Evolutionary conservation across 2,888 invertebrate genomes (phyloP), one percentile per base, ranked within the genome.

Genomic region (Mesoligia furuncula): DNA sequence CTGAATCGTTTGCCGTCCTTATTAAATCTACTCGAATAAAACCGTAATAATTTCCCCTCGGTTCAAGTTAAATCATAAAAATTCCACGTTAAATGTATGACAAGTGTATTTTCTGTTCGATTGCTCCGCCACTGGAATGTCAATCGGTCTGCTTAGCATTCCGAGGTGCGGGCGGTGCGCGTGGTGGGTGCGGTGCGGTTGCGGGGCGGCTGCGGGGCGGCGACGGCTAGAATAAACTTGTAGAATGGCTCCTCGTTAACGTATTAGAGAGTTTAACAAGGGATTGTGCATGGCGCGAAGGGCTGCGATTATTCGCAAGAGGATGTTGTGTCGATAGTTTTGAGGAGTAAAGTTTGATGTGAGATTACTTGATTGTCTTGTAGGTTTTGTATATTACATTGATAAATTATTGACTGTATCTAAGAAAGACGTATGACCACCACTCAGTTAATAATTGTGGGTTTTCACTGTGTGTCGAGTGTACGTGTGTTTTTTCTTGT

Each of bases 91-190:
- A 93, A 94, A 94, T 94, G 92, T 94, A 92, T 93, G 95, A 95
- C 95, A 96, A 95, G 95, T 95, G 94, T 95, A 95, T 95, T 95
- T 95, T 94, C 94, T 93, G 91, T 91, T 92, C 93, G 94, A 95
- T 95, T 92, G 94, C 90, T 86, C 89, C 93, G 92, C 91, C 87
- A 81, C 85, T 89, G 92, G 94, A 95, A 95, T 96, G 92, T 91
- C 93, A 95, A 95, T 93, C 88, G 91, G 83, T 80, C 88, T 90
- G 86, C 79, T 92, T 91, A 91, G 88, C 91, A 93, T 92, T 91
- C 90, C 84, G 83, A 73, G 73, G 66, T 73, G 86, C 87, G 88
- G 86, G 78, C 57, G 86, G 73, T n/a, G 71, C 81, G 81, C 83
- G 88, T 75, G 77, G 77, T 76, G 72, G 61, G 64, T 70, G 82